phyloP scores from a whole-genome alignment of 2,113 vertebrate genomes.

The Onychorhynchus coronatus region DNA sequence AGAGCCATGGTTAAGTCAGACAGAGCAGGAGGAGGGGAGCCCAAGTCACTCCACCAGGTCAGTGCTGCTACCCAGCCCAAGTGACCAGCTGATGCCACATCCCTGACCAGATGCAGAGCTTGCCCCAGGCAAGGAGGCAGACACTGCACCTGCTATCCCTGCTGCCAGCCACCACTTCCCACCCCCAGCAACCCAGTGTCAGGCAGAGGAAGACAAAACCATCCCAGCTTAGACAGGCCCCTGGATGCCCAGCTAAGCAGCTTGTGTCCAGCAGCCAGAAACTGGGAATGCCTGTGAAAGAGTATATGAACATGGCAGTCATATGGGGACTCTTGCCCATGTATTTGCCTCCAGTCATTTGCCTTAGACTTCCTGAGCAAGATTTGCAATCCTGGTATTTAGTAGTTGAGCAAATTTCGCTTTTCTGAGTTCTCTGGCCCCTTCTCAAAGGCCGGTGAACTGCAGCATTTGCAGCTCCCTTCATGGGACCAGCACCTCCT shows the following conservation, averaged over 20 bases:
- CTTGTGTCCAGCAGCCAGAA: background rate
- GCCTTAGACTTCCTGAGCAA: background rate
- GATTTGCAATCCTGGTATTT: background rate
- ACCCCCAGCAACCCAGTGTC: accelerated
- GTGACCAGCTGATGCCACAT: background rate
- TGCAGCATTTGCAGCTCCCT: background rate
- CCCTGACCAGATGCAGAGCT: background rate
- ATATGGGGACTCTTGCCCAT: background rate
- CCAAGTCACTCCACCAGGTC: background rate
- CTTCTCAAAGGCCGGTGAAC: background rate
- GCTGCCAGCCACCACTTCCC: background rate
- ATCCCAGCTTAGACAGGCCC: background rate
- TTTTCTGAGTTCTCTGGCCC: background rate
- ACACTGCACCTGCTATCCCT: background rate
- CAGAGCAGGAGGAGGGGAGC: background rate
- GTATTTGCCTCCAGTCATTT: background rate
- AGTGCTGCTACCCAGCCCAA: background rate
- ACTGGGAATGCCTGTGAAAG: background rate
- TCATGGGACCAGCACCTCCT: background rate
- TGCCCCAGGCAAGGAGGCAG: background rate
- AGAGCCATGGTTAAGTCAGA: background rate
- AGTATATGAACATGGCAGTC: background rate
- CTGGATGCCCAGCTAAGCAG: background rate
- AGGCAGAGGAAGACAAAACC: background rate
- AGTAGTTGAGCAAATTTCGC: background rate